Evolutionary conservation across 2,888 invertebrate genomes (phyloP), one percentile per base, ranked within the genome.

Genomic region (Leucoptera coffeella): DNA sequence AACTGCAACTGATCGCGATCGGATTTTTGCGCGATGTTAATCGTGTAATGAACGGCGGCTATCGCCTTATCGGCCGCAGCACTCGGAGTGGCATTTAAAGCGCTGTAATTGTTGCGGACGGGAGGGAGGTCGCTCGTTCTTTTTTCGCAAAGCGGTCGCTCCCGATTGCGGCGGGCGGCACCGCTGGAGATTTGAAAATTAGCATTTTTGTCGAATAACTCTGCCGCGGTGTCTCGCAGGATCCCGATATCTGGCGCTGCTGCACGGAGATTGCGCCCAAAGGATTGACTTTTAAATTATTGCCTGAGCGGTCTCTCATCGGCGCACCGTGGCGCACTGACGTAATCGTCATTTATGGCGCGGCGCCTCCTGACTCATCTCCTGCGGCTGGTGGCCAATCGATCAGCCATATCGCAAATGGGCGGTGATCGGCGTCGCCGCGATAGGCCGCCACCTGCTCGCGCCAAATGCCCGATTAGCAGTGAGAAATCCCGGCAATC

Each of bases 131-230:
- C n/a, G n/a, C n/a, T n/a, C n/a, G n/a, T n/a, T n/a, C n/a, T n/a
- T n/a, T n/a, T n/a, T 5, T 22, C 6, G 26, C 20, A 59, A 60
- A 41, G 47, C 50, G 51, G 51, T 46, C 47, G 52, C 6, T 50
- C 49, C 50, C 53, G 62, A 58, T 54, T 54, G 62, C 48, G 50
- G 53, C 50, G 42, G 47, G 50, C 50, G 47, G 52, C 46, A 49
- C 50, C 50, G 58, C 52, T 54, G 49, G 61, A 67, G 64, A 67
- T 67, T 64, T 64, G 60, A 55, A 55, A 65, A 69, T 69, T 69
- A 62, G 65, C 67, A 69, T 69, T 65, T 69, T 69, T 64, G 65
- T 58, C 64, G 61, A 57, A 67, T 69, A 69, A 69, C 57, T 69
- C 65, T 65, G 53, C 47, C 36, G 17, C 8, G 50, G 55, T 64